Conservation (phyloP, 2,888 invertebrate species). For the Endomychus coccineus region DNA sequence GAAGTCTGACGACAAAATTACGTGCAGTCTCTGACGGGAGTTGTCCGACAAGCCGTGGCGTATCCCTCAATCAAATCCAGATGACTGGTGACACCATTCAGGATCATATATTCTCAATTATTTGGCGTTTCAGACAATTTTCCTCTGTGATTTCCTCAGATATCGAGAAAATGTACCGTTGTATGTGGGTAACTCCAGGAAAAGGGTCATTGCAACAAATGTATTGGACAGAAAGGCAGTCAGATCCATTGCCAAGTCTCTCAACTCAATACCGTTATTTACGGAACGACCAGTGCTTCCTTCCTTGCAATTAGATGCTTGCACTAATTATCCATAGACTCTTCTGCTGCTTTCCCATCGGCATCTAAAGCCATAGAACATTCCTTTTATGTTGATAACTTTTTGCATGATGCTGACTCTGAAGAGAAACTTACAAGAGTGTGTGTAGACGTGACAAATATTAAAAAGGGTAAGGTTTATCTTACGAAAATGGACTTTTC, state of each 20-base stretch:
- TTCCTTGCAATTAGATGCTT: conserved; percentile 20
- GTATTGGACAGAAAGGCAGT: conserved; percentile 16
- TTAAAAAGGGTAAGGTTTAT: conserved; percentile 13
- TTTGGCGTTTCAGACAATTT: conserved; percentile 18
- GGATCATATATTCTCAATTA: conserved; percentile 20
- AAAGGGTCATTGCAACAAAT: conserved; percentile 20
- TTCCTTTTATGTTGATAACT: conserved; percentile 19
- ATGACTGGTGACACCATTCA: conserved; percentile 18
- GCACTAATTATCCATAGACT: conserved; percentile 18
- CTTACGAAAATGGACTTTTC: conserved; percentile 21
- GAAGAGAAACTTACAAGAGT: conserved; percentile 11
- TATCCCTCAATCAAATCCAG: conserved; percentile 22
- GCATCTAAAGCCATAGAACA: conserved; percentile 14
- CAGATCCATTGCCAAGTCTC: conserved; percentile 12
- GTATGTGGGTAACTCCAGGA: conserved; percentile 15
- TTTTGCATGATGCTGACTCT: conserved; percentile 16
- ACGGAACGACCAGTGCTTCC: conserved; percentile 19
- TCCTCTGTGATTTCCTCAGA: conserved; percentile 17
- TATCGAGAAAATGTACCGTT: conserved; percentile 23
- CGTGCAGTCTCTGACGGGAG: conserved; percentile 26
- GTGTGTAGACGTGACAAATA: conserved; percentile 11
- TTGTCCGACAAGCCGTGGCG: conserved; percentile 14
- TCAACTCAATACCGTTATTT: conserved; percentile 21
- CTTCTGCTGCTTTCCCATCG: conserved; percentile 11
- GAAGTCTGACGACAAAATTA: conserved; percentile 19